These are phyloP conservation scores for Malthinus seriepunctatus DNA, from an alignment of 2,888 invertebrate species.

Conservation along the genomic window DNA sequence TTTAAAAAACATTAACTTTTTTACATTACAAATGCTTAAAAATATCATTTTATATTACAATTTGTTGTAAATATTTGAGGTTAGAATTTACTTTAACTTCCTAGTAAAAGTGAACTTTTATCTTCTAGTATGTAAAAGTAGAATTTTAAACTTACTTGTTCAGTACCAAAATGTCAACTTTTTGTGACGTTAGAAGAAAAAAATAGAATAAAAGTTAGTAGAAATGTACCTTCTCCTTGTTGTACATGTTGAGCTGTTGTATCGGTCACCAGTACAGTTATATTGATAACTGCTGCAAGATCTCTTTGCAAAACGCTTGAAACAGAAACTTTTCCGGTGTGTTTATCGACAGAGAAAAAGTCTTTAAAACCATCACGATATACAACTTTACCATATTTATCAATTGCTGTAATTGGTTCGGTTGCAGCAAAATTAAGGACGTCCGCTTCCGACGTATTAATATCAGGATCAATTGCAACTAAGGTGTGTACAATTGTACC, in stretches of 20 bases:
- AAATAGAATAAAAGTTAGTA: too few relatives aligned
- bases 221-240: slow-evolving; percentile 68
- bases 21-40: too few relatives aligned
- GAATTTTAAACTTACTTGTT: too few relatives aligned
- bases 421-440: slow-evolving; percentile 66
- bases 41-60: too few relatives aligned
- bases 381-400: slow-evolving; percentile 75
- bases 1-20: too few relatives aligned
- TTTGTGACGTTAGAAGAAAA: too few relatives aligned
- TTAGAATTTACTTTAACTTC: too few relatives aligned
- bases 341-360: slow-evolving; percentile 67
- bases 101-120: too few relatives aligned
- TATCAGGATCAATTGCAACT: slow-evolving; percentile 80
- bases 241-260: slow-evolving; percentile 78
- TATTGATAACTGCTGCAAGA: slow-evolving; percentile 73
- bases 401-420: slow-evolving; percentile 76
- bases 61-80: too few relatives aligned
- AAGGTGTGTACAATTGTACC: slow-evolving; percentile 74
- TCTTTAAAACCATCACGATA: slow-evolving; percentile 59
- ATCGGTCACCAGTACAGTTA: slow-evolving; percentile 81
- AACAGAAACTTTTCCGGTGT: slow-evolving; percentile 67
- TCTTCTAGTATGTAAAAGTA: too few relatives aligned
- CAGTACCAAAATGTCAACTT: too few relatives aligned
- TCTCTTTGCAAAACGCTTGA: slow-evolving; percentile 66
- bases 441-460: slow-evolving; percentile 65